Evolutionary conservation across 2,113 vertebrate genomes (phyloP).

Genomic region (Pheucticus melanocephalus): DNA sequence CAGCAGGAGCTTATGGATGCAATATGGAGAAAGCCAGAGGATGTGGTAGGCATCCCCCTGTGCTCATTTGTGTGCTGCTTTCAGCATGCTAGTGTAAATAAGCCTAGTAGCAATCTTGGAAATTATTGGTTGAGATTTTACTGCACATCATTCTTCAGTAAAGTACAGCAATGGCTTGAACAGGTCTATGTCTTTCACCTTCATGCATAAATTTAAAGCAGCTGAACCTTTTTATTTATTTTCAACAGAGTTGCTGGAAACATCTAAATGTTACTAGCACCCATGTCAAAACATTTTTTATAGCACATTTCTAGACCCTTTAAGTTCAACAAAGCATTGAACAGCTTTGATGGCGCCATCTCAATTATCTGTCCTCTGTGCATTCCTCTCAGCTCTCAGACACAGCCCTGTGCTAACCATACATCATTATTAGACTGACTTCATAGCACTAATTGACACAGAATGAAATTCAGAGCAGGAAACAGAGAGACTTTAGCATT

Average conservation of each 20-base stretch:
- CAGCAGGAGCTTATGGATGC: not conserved
- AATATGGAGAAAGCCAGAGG: not conserved
- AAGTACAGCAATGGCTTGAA: not conserved
- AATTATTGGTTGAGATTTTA: not conserved
- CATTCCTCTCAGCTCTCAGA: not conserved
- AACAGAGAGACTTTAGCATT: not conserved
- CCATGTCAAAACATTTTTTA: not conserved
- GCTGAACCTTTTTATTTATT: not conserved
- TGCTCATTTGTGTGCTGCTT: not conserved
- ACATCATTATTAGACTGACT: conserved; percentile 61
- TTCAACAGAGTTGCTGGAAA: not conserved
- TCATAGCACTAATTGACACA: conserved; percentile 60
- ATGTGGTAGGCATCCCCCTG: not conserved
- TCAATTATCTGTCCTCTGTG: not conserved
- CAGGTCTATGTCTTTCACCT: not conserved
- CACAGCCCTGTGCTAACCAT: not conserved
- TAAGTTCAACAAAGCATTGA: not conserved
- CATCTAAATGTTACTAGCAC: not conserved
- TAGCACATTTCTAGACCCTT: not conserved
- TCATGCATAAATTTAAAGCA: not conserved
- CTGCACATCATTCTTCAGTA: not conserved
- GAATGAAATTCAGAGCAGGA: conserved; percentile 55
- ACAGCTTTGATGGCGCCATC: not conserved
- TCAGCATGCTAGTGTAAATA: not conserved
- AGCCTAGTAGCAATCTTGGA: not conserved